A percentile compares a stretch with the other conserved stretches of the same genome.
These are phyloP conservation scores for Epsilonema sp. DNA, from an alignment of 2,888 invertebrate species.

Conservation along the genomic window DNA sequence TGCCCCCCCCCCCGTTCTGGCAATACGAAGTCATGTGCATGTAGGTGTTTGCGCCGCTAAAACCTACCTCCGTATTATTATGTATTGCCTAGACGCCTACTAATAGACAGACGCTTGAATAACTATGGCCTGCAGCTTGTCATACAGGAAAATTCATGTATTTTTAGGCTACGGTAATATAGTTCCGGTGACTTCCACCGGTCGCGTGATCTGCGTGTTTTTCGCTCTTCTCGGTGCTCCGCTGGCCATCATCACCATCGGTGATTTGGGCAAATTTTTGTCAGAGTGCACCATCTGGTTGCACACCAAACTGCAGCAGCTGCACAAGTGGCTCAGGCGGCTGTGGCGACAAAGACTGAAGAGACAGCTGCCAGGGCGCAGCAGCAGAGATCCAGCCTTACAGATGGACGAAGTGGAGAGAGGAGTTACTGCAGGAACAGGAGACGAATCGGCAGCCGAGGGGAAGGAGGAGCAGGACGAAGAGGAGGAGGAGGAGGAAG, in stretches of 20 bases:
- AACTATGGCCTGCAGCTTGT: not conserved
- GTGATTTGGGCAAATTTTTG: conserved; percentile 27
- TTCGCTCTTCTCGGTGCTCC: conserved; percentile 28
- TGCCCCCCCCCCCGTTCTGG: too few relatives aligned
- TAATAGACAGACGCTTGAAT: not conserved
- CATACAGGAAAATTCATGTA: not conserved
- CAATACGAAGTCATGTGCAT: too few relatives aligned
- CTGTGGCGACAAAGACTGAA: not conserved
- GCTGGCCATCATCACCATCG: conserved; percentile 28
- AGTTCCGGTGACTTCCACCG: conserved; percentile 24
- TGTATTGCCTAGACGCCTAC: too few relatives aligned
- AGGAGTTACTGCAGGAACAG: too few relatives aligned
- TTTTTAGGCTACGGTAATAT: conserved; percentile 25
- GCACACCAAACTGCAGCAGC: conserved; percentile 18
- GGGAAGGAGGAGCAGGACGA: not conserved
- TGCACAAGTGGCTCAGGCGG: conserved; percentile 2
- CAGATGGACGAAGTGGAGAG: not conserved
- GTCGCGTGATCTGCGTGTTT: conserved; percentile 24
- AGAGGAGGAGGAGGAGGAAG: not conserved
- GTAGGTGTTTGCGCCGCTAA: too few relatives aligned
- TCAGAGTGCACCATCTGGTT: conserved; percentile 28
- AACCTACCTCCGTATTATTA: too few relatives aligned
- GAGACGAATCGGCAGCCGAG: not conserved
- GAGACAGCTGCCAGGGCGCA: too few relatives aligned
- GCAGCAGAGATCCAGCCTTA: not conserved